These are phyloP conservation scores for Carterocephalus palaemon DNA, from an alignment of 2,888 invertebrate genomes.

Conservation along the genomic window DNA sequence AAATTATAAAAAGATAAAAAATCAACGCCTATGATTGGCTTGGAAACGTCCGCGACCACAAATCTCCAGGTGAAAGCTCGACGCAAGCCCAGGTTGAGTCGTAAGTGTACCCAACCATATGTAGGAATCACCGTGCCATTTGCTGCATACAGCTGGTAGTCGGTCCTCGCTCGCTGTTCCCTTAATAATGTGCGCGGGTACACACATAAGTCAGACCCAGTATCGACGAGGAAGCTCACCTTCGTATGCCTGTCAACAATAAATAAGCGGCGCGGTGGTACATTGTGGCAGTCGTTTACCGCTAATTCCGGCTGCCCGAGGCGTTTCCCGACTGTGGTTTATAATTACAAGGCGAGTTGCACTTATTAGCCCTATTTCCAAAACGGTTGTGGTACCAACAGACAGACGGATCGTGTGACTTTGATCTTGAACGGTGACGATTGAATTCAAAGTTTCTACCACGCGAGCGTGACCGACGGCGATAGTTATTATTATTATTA, in stretches of 20 bases:
- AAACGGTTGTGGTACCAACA: too few relatives aligned
- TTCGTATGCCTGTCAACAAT: neutral
- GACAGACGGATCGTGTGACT: too few relatives aligned
- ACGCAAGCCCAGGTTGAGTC: neutral
- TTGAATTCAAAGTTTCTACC: too few relatives aligned
- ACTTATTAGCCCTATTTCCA: too few relatives aligned
- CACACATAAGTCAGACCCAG: constrained; percentile 1
- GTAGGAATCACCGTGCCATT: neutral
- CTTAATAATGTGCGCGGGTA: too few relatives aligned
- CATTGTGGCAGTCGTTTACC: too few relatives aligned
- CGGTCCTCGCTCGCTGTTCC: neutral
- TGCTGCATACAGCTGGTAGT: neutral
- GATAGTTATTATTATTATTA: too few relatives aligned
- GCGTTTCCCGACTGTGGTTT: too few relatives aligned
- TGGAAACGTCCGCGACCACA: constrained; percentile 20
- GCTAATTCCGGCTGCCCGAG: too few relatives aligned
- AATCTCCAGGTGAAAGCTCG: constrained; percentile 19
- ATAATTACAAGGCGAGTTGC: too few relatives aligned
- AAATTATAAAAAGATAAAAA: constrained; percentile 20
- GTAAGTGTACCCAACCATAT: neutral
- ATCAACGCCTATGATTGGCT: constrained; percentile 25
- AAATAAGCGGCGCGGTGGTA: neutral
- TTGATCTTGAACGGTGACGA: too few relatives aligned
- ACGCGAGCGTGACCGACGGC: too few relatives aligned
- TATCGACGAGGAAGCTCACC: neutral